Percentiles rank a stretch among this genome's conserved stretches.
These are phyloP conservation scores for Drosophila equinoxialis DNA, from an alignment of 1,140 invertebrate species.

Conservation along the genomic window DNA sequence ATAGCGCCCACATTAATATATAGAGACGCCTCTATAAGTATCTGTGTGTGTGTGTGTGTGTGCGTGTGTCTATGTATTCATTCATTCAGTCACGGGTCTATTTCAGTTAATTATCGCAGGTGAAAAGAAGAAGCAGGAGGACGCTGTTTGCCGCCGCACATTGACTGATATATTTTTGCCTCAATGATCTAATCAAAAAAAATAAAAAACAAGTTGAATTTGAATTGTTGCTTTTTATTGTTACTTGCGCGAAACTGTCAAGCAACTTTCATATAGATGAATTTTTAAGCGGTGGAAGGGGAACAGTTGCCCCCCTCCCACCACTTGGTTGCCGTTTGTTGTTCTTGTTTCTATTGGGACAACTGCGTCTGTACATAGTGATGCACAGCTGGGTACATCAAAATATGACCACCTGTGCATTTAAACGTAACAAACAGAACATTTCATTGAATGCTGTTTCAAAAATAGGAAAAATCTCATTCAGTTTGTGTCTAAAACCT, in stretches of 20 bases:
- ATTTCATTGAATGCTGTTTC: too few relatives aligned
- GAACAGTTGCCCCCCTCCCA: too few relatives aligned
- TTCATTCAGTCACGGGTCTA: slow-evolving; percentile 72
- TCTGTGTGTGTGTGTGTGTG: background rate
- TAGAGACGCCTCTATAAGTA: slow-evolving; percentile 3
- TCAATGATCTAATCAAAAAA: slow-evolving; percentile 72
- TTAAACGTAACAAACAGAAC: too few relatives aligned
- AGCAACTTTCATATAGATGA: slow-evolving; percentile 29
- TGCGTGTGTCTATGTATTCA: background rate
- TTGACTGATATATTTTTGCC: slow-evolving; percentile 75
- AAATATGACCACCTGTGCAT: too few relatives aligned
- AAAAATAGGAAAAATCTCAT: too few relatives aligned
- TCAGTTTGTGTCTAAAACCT: too few relatives aligned
- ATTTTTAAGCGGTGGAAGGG: too few relatives aligned
- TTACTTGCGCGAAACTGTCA: slow-evolving; percentile 37
- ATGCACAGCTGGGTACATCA: background rate
- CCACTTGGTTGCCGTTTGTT: background rate
- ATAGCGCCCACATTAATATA: slow-evolving; percentile 5
- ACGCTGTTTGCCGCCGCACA: slow-evolving; percentile 11
- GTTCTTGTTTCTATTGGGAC: slow-evolving; percentile 34
- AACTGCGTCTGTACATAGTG: slow-evolving; percentile 42
- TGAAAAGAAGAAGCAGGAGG: slow-evolving; percentile 44
- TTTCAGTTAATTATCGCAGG: slow-evolving; percentile 78
- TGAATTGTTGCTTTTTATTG: slow-evolving; percentile 65
- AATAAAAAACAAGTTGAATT: slow-evolving; percentile 65